Evolutionary conservation across 2,797 vertebrate genomes (phyloP).

Genomic region (Macropodus opercularis): DNA sequence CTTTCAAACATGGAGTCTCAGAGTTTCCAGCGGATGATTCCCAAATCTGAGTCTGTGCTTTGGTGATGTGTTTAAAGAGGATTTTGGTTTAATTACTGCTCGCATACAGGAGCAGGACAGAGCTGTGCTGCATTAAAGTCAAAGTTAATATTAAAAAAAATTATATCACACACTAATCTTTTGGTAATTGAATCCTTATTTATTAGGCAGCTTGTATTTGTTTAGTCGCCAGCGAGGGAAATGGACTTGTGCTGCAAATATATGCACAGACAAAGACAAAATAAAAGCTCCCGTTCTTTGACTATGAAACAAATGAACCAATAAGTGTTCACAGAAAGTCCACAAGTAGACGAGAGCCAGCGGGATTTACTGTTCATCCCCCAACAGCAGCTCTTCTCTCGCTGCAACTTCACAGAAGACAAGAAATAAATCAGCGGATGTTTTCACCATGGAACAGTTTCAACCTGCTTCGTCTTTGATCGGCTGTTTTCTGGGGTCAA

Average conservation of each 20-base stretch:
- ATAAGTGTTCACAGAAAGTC: constrained; percentile 19
- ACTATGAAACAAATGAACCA: neutral
- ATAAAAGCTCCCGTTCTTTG: neutral
- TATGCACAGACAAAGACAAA: constrained; percentile 31
- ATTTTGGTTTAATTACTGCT: constrained; percentile 67
- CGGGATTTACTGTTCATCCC: neutral
- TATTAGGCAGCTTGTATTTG: constrained; percentile 49
- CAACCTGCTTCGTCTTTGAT: too few species aligned
- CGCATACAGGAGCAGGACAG: constrained; percentile 1
- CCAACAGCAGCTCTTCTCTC: too few species aligned
- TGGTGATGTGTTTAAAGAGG: constrained; percentile 69
- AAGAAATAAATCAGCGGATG: too few species aligned
- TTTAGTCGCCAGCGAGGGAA: constrained; percentile 21
- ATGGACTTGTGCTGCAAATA: constrained; percentile 51
- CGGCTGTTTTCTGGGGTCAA: too few species aligned
- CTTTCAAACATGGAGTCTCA: constrained; percentile 3
- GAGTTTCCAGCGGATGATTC: constrained; percentile 6
- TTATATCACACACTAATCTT: constrained; percentile 57
- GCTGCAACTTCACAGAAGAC: too few species aligned
- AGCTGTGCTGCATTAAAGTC: constrained; percentile 46
- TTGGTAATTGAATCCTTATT: constrained; percentile 69
- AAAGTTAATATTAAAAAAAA: constrained; percentile 68
- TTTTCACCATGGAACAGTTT: too few species aligned
- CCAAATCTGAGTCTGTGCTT: constrained; percentile 19
- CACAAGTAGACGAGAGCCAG: constrained; percentile 18